Base-by-base conservation (phyloP, 2,113 vertebrate species). In the Poecile atricapillus region DNA sequence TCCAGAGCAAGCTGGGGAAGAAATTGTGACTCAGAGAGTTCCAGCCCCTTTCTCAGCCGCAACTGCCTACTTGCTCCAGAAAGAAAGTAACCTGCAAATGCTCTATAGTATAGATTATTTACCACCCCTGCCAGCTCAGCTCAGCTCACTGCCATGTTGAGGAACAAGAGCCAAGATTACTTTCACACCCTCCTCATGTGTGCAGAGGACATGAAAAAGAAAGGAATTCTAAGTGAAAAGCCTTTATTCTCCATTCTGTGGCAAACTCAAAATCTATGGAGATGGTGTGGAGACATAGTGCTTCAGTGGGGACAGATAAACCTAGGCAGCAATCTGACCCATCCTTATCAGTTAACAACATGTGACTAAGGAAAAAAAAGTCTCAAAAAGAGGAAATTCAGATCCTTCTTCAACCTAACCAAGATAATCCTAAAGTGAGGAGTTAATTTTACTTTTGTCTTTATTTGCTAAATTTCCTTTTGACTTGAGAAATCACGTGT, bases 11-110 rank as follows among this genome's bases (percentile, higher is more conserved):
- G 53, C 76, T 20, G 3, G 23, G 53, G 69, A 89, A 95, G 80
- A 81, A 96, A 94, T 33, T 94, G 76, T 95, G 88, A 93, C 69
- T 96, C 90, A 87, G 82, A 84, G 73, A 94, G 63, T 74, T 91
- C 74, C 83, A 92, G 33, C 17, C 47, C 63, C 63, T 86, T 94
- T 89, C 87, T 87, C 78, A 76, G 78, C 50, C 49, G 85, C 68
- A 18, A 50, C 91, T 93, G 68, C 79, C 92, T 92, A 78, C 92
- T 93, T 94, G 85, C 79, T 96, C 92, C 92, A 94, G 90, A 86
- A 91, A 80, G 88, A 77, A 95, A 91, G 76, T 87, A 91, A 87
- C 90, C 90, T 92, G 44, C 60, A 88, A 94, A 84, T 64, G 55
- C 84, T 96, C 65, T 53, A 1, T 83, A 49, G 56, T 83, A 64